Base-by-base conservation (phyloP, 2,797 vertebrate species). In the Scomberomorus guttatus region DNA sequence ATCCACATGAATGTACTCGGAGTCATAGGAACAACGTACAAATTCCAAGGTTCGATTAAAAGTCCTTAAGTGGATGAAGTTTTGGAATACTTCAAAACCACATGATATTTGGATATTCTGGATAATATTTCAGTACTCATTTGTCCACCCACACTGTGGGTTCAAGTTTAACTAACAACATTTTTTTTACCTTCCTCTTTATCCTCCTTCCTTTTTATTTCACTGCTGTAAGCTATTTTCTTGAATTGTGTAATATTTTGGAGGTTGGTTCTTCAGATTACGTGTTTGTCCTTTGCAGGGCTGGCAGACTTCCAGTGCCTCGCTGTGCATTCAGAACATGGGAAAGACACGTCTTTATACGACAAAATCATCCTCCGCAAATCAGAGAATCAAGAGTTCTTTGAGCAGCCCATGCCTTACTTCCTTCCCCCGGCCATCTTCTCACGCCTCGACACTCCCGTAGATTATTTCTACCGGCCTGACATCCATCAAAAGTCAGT, bases 231-330 rank as follows among this genome's bases (percentile, higher is more conserved):
- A 44, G 12, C 14, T 44, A 9, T 34, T 34, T 34, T 34, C 34
- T 34, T 34, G 34, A 34, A 9, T 34, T 9, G 27, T 29, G 27
- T 29, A 29, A 29, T 29, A 29, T 29, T 29, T 29, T 29, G 29
- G 46, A 55, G 6, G n/a, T 10, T 71, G 11, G 2, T 55, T 20
- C 39, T 56, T 69, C 3, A 72, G 8, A 61, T 25, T 1, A 0
- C 2, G 2, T 44, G 6, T 72, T 51, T 75, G 14, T 22, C 46
- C 10, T 70, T 22, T 86, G 39, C 81, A 99, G 98, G 98, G 6
- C 96, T 99, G 97, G 97, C 96, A 1, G 98, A 99, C 89, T 99
- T 99, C 84, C 98, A 99, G 91, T 99, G 96, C 85, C 90, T 99
- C 17, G 98, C 97, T 0, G 89, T 97, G 78, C 95, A 97, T 75